Evolutionary conservation across 2,888 invertebrate genomes (phyloP).

Genomic region (Hydriomena furcata): DNA sequence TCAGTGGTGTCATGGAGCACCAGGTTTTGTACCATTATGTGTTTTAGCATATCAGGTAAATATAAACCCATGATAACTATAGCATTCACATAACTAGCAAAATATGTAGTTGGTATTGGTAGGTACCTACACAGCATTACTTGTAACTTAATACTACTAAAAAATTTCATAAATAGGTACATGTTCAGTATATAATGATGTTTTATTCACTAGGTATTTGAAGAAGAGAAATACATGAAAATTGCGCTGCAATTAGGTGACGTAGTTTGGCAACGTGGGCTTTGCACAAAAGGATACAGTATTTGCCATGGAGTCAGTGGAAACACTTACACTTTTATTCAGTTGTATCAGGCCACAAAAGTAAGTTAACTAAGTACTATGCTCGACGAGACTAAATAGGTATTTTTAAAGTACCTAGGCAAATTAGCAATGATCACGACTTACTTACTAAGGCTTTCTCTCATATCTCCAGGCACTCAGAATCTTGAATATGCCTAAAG

Average conservation of each 20-base stretch:
- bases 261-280: constrained; percentile 91
- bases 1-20: constrained; percentile 98
- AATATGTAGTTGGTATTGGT: no score
- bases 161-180: no score
- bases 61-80: not conserved
- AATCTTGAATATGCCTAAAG: no score
- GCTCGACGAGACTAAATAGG: not conserved
- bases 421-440: no score
- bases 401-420: no score
- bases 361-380: constrained; percentile 54
- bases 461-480: no score
- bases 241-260: constrained; percentile 89
- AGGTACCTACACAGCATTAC: no score
- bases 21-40: constrained; percentile 91
- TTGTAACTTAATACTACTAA: no score
- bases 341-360: constrained; percentile 90
- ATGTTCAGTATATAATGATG: no score
- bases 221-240: constrained; percentile 86
- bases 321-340: constrained; percentile 92
- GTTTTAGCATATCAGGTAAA: constrained; percentile 86
- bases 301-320: constrained; percentile 95
- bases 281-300: constrained; percentile 92
- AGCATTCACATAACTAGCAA: no score
- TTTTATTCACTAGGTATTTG: constrained; percentile 82
- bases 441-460: no score